Conservation (phyloP, 2,113 vertebrate species). For the Struthio camelus region DNA sequence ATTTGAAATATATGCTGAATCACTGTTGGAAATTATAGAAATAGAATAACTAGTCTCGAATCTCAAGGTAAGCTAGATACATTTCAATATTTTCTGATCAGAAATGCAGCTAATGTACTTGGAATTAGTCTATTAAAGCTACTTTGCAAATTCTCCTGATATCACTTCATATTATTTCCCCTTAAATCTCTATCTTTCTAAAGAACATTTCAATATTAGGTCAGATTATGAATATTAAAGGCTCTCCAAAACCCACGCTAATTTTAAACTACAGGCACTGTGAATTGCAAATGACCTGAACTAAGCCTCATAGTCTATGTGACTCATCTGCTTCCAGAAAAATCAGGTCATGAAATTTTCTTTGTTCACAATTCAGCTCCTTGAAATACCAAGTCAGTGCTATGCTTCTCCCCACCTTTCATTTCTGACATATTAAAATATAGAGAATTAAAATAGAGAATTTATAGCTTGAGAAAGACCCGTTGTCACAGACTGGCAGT, state of each 20-base stretch:
- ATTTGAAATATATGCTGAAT: constrained; percentile 34
- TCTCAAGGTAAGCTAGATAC: constrained; percentile 29
- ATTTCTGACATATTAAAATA: neutral
- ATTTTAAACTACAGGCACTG: constrained; percentile 58
- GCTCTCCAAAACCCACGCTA: constrained; percentile 62
- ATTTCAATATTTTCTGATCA: constrained; percentile 55
- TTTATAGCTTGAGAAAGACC: neutral
- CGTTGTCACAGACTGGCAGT: neutral
- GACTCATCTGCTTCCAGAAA: constrained; percentile 47
- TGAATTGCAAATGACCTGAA: constrained; percentile 63
- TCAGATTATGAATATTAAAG: constrained; percentile 77
- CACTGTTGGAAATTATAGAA: constrained; percentile 28
- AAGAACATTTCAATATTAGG: constrained; percentile 72
- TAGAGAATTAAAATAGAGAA: no score
- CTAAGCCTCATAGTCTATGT: constrained; percentile 26
- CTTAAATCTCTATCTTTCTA: constrained; percentile 66
- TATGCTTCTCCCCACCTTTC: neutral
- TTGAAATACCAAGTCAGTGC: neutral
- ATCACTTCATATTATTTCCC: constrained; percentile 66
- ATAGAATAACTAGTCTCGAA: neutral
- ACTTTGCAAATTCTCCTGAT: constrained; percentile 69
- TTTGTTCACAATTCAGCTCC: neutral
- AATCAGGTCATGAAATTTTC: constrained; percentile 43
- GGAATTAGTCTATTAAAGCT: constrained; percentile 61
- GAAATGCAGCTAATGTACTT: constrained; percentile 54